phyloP scores from a whole-genome alignment of 2,797 vertebrate genomes.

The Intellagama lesueurii region DNA sequence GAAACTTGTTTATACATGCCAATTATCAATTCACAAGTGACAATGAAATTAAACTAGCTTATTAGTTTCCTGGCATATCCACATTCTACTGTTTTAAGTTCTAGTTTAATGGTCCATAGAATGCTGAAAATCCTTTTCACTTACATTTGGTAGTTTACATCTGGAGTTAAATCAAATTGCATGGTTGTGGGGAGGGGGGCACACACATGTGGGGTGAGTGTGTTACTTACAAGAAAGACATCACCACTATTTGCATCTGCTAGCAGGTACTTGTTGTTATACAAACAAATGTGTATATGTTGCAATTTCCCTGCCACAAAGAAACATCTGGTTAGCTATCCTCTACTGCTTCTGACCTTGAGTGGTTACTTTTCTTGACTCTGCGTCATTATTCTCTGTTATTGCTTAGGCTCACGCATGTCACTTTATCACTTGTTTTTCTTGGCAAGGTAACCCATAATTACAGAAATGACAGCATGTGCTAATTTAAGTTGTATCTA shows the following conservation, averaged over 20 bases:
- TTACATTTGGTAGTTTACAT: conserved; percentile 21
- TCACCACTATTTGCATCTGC: conserved; percentile 55
- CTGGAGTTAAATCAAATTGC: conserved; percentile 27
- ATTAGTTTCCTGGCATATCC: not conserved
- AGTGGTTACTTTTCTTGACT: conserved; percentile 57
- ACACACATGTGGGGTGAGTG: not conserved
- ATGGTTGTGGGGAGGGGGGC: not conserved
- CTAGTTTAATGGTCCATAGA: conserved; percentile 32
- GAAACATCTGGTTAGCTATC: conserved; percentile 69
- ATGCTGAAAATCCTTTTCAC: conserved; percentile 9
- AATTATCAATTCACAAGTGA: not conserved
- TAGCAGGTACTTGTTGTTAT: conserved; percentile 38
- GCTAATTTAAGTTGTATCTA: conserved; percentile 62
- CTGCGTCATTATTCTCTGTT: conserved; percentile 58
- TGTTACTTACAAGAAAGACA: conserved; percentile 43
- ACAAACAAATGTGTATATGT: conserved; percentile 63
- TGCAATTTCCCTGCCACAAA: conserved; percentile 67
- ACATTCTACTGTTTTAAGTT: conserved; percentile 18
- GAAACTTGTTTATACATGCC: not conserved
- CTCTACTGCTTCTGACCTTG: conserved; percentile 70
- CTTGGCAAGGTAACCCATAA: conserved; percentile 59
- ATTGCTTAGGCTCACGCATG: conserved; percentile 60
- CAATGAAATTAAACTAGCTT: not conserved
- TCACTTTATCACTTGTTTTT: conserved; percentile 62
- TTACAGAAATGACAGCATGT: conserved; percentile 61